Percentiles rank a stretch among this genome's conserved stretches.
Conservation (phyloP, 2,888 invertebrate species). For the Parascotia fuliginaria region DNA sequence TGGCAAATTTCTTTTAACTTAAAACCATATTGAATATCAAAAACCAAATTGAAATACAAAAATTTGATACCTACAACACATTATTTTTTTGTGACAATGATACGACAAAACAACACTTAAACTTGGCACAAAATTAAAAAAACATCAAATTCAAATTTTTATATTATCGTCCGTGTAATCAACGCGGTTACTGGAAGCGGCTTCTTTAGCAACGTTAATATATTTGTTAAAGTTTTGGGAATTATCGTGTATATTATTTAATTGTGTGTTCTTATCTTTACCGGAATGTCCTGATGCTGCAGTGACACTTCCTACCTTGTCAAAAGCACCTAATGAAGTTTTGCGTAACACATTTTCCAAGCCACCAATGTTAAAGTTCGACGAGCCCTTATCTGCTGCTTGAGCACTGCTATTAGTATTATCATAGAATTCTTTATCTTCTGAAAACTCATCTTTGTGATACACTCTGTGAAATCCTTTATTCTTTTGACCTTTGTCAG, state of each 20-base stretch:
- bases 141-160: too few relatives aligned
- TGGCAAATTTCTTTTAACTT: too few relatives aligned
- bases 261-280: constrained; percentile 45
- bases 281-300: constrained; percentile 47
- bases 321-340: constrained; percentile 50
- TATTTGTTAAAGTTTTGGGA: constrained; percentile 51
- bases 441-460: constrained; percentile 76
- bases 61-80: too few relatives aligned
- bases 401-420: constrained; percentile 61
- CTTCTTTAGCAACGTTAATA: constrained; percentile 57
- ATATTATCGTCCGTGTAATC: too few relatives aligned
- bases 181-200: constrained; percentile 53
- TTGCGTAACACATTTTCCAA: constrained; percentile 58
- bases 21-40: too few relatives aligned
- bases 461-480: constrained; percentile 74
- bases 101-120: too few relatives aligned
- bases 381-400: constrained; percentile 57
- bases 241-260: constrained; percentile 9
- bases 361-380: constrained; percentile 56
- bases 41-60: too few relatives aligned
- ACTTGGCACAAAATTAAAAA: too few relatives aligned
- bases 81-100: too few relatives aligned
- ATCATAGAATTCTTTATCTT: constrained; percentile 75
- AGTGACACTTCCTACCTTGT: constrained; percentile 46
- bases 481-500: constrained; percentile 67